Conservation (phyloP, 2,797 vertebrate species). For the Strix occidentalis region DNA sequence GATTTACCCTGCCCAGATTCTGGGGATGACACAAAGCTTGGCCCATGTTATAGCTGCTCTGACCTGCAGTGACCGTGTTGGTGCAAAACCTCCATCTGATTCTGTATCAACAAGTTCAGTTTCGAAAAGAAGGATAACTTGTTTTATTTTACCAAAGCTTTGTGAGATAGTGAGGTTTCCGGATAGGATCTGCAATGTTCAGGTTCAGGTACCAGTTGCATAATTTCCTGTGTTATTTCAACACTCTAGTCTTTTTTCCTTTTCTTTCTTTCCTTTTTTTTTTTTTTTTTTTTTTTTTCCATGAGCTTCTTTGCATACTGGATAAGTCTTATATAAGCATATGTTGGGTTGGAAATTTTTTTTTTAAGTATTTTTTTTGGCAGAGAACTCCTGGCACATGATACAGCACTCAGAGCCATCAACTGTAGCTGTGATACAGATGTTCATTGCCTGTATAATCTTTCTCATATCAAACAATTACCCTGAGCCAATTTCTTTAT, state of each 20-base stretch:
- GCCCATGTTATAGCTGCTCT: background rate
- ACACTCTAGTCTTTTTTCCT: background rate
- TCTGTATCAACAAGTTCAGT: background rate
- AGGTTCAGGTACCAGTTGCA: conserved; percentile 60
- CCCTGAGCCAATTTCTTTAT: conserved; percentile 58
- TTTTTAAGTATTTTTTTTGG: conserved; percentile 54
- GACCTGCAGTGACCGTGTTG: background rate
- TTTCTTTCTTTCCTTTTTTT: fast-evolving
- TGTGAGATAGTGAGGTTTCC: conserved; percentile 16
- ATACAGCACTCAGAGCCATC: conserved; percentile 55
- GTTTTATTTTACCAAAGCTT: conserved; percentile 1
- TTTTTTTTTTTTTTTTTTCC: too few species aligned
- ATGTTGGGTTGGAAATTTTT: conserved; percentile 9
- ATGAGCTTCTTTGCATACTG: conserved; percentile 41
- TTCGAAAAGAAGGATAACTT: background rate
- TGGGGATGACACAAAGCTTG: background rate
- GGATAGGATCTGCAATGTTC: conserved; percentile 17
- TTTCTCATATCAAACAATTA: conserved; percentile 66
- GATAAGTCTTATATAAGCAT: conserved; percentile 46
- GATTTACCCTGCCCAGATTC: background rate
- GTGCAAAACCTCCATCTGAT: background rate
- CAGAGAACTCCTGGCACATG: conserved; percentile 50
- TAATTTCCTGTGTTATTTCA: conserved; percentile 66
- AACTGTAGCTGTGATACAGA: conserved; percentile 66
- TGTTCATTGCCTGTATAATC: conserved; percentile 65